Evolutionary conservation across 2,113 vertebrate species (phyloP).

Genomic region (Mesembrinibis cayennensis): DNA sequence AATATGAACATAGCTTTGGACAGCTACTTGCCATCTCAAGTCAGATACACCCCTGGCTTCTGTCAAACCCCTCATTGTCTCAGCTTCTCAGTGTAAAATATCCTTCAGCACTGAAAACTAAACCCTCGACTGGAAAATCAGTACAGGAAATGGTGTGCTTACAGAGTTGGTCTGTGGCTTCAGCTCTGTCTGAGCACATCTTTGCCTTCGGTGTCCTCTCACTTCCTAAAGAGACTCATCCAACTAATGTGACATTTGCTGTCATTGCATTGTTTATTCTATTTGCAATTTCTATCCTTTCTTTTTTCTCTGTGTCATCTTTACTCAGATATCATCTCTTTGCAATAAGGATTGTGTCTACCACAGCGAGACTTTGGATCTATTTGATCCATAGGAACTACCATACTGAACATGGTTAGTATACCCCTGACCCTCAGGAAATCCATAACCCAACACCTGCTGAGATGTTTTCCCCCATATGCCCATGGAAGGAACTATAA

Average conservation of each 20-base stretch:
- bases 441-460: background rate
- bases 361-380: background rate
- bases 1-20: background rate
- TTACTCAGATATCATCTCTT: background rate
- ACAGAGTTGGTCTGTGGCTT: background rate
- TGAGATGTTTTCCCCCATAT: background rate
- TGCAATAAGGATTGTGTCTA: background rate
- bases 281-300: background rate
- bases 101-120: background rate
- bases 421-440: background rate
- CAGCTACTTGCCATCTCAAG: background rate
- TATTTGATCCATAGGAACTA: background rate
- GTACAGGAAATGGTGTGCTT: background rate
- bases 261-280: background rate
- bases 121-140: background rate
- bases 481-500: background rate
- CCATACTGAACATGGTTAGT: fast-evolving
- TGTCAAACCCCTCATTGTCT: background rate
- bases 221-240: background rate
- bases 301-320: background rate
- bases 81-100: background rate
- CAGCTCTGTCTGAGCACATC: background rate
- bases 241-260: background rate
- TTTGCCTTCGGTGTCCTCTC: background rate
- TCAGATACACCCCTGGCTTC: background rate